Evolutionary conservation across 2,797 vertebrate genomes (phyloP), one percentile per base, ranked within the genome.

Genomic region (Macroramphosus scolopax): DNA sequence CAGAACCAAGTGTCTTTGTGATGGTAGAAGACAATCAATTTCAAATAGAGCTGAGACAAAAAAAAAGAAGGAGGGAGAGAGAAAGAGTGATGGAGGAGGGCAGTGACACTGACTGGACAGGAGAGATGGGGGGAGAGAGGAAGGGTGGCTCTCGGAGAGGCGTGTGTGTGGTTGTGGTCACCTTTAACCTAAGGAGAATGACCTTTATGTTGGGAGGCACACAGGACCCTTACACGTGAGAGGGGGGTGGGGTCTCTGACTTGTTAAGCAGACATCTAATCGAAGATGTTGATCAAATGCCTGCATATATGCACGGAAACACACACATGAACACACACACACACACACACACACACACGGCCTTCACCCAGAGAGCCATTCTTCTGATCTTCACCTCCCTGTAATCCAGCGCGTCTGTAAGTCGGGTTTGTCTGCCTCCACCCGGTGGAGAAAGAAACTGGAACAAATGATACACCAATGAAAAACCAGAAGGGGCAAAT

Each of bases 1-100:
- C 88, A 87, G 85, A 90, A 88, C 84, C 88, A 91, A 89, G 90
- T 91, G 91, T 91, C 91, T 91, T 92, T 92, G 90, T 91, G 90
- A 90, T 91, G 86, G 87, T 90, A 85, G 89, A 88, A 91, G 90
- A 91, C 91, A 91, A 92, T 92, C 90, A 91, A 89, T 90, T 89
- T 89, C 87, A 86, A 86, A 88, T 85, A 78, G 81, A 84, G 79
- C 73, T 81, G 77, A 88, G 82, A 82, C 76, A 65, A 72, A 77
- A 60, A 64, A 52, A 59, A 57, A 54, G 40, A 67, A 17, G 63
- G 50, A 56, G 57, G 60, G 67, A 67, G 57, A 56, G 55, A 74
- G 70, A 62, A 51, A 73, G 56, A 73, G 63, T 17, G 66, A 74
- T 75, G 63, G 68, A 84, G 70, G 63, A 77, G 37, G 77, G 63